Evolutionary conservation across 2,113 vertebrate species (phyloP).

Genomic region (Prionailurus bengalensis): DNA sequence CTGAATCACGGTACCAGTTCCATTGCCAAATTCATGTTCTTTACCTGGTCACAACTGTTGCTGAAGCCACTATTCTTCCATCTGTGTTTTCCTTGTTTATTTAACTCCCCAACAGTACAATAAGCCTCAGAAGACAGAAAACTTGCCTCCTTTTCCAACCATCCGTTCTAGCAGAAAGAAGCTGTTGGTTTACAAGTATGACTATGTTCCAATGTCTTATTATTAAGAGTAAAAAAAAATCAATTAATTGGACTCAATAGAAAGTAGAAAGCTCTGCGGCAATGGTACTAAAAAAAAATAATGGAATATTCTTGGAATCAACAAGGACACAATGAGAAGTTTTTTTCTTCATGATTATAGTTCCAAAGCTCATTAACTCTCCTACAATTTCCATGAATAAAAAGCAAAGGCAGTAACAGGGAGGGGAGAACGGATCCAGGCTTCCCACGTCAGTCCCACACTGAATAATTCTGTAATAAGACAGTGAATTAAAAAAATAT

Average conservation of each 20-base stretch:
- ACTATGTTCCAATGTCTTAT: not conserved
- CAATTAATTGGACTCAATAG: not conserved
- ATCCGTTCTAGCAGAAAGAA: not conserved
- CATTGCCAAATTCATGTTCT: not conserved
- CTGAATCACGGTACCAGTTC: not conserved
- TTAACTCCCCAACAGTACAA: not conserved
- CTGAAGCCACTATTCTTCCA: not conserved
- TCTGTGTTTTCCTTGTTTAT: not conserved
- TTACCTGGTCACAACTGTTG: not conserved
- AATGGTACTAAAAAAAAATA: not conserved
- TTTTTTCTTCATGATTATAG: not conserved
- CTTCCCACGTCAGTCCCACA: slow-evolving; percentile 23
- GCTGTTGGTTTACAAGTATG: not conserved
- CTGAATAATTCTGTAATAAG: slow-evolving; percentile 60
- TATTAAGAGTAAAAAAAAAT: not conserved
- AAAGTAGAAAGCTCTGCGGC: not conserved
- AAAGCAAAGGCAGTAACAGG: not conserved
- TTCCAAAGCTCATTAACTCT: not conserved
- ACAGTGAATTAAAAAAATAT: slow-evolving; percentile 44
- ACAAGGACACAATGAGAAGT: not conserved
- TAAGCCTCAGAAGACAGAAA: not conserved
- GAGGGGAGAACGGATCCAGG: not conserved
- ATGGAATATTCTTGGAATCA: slow-evolving; percentile 42
- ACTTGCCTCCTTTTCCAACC: not conserved
- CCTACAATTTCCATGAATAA: slow-evolving; percentile 30